A percentile compares a stretch with the other conserved stretches of the same genome.
phyloP scores from a whole-genome alignment of 2,888 invertebrate species.

The Drosophila seclusa region DNA sequence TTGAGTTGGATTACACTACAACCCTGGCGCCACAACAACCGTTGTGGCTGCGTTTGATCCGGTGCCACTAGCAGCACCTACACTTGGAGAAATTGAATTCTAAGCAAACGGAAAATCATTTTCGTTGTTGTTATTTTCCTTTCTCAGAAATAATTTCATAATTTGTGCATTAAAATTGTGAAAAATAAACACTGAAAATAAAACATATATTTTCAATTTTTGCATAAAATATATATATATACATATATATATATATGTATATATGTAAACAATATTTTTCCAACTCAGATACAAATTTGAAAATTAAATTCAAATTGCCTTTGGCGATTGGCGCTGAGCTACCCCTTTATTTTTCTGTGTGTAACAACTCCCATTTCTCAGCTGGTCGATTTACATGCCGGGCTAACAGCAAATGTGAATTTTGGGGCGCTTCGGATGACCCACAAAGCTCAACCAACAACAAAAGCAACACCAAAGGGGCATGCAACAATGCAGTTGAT shows the following conservation, averaged over 20 bases:
- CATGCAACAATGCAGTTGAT: constrained; percentile 45
- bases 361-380: constrained; percentile 19
- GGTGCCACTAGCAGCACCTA: neutral
- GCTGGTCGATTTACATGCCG: constrained; percentile 64
- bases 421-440: constrained; percentile 47
- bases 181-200: neutral
- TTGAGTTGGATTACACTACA: constrained; percentile 12
- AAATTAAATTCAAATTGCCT: neutral
- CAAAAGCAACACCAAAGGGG: constrained; percentile 7
- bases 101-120: neutral
- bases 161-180: neutral
- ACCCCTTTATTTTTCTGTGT: neutral
- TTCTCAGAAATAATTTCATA: neutral
- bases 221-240: neutral
- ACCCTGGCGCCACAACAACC: constrained; percentile 28
- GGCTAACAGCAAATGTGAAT: constrained; percentile 53
- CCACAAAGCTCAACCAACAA: constrained; percentile 34
- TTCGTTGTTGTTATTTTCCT: neutral
- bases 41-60: neutral
- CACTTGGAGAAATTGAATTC: neutral
- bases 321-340: neutral
- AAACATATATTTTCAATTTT: neutral
- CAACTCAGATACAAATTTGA: neutral
- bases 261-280: no score
- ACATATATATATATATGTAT: no score